Evolutionary conservation across 2,113 vertebrate genomes (phyloP).

Genomic region (Hylia prasina): DNA sequence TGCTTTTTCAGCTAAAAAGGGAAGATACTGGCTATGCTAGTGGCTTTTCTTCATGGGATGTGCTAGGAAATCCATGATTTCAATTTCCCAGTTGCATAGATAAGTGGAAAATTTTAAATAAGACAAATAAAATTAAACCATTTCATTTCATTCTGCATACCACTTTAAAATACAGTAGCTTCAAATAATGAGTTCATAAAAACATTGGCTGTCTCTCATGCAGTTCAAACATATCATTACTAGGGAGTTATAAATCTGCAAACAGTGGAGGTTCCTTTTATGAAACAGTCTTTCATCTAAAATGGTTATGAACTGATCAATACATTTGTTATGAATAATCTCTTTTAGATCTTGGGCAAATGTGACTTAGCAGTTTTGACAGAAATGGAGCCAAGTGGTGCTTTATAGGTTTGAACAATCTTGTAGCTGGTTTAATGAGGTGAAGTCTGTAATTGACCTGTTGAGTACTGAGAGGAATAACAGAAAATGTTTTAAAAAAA

Average conservation of each 20-base stretch:
- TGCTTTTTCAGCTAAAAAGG: not conserved
- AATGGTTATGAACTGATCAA: not conserved
- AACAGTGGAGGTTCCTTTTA: not conserved
- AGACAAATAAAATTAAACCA: slow-evolving; percentile 38
- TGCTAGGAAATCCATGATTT: not conserved
- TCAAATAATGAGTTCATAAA: not conserved
- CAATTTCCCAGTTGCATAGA: not conserved
- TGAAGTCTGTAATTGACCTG: not conserved
- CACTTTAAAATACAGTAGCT: slow-evolving; percentile 33
- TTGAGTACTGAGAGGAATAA: not conserved
- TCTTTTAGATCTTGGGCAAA: not conserved
- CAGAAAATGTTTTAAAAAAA: not conserved
- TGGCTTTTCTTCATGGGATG: not conserved
- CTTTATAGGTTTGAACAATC: not conserved
- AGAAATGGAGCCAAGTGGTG: not conserved
- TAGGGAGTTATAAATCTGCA: not conserved
- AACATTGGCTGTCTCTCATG: not conserved
- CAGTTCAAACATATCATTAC: slow-evolving; percentile 15
- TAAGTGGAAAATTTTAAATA: slow-evolving; percentile 44
- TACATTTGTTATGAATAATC: slow-evolving; percentile 22
- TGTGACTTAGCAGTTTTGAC: slow-evolving; percentile 3
- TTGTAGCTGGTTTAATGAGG: not conserved
- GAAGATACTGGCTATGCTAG: not conserved
- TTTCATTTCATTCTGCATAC: slow-evolving; percentile 36
- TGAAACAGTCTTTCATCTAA: not conserved